Percentiles rank a stretch among this genome's conserved stretches.
These are phyloP conservation scores for Brevipalpus yothersi DNA, from an alignment of 1,140 invertebrate species.

Conservation along the genomic window DNA sequence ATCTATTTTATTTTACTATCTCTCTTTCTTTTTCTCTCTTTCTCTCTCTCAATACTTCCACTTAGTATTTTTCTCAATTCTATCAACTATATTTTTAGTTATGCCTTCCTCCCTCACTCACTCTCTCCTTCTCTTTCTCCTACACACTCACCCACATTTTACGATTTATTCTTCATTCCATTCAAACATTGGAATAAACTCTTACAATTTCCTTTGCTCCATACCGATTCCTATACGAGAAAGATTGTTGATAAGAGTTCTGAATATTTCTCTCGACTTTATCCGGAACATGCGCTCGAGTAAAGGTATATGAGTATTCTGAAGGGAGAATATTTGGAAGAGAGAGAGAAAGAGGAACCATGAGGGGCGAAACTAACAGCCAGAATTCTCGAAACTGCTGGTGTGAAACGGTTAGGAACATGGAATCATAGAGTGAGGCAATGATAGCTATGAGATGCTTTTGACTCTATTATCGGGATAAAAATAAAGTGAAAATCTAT, in stretches of 20 bases:
- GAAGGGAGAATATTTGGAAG: too few species aligned
- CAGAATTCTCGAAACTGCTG: neutral
- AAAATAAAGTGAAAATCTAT: too few species aligned
- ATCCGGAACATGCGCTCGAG: neutral
- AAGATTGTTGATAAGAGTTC: neutral
- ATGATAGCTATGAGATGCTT: too few species aligned
- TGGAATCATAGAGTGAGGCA: too few species aligned
- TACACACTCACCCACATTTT: neutral
- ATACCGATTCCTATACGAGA: neutral
- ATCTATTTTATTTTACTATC: neutral
- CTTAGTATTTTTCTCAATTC: neutral
- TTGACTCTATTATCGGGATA: too few species aligned
- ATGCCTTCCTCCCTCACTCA: neutral
- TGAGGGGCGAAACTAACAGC: neutral
- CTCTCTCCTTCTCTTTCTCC: neutral
- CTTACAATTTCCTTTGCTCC: neutral
- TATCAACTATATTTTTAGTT: neutral
- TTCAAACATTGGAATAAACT: neutral
- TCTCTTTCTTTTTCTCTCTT: neutral
- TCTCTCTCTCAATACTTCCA: neutral
- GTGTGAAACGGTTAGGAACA: neutral
- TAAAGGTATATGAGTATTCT: too few species aligned
- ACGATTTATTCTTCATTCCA: neutral
- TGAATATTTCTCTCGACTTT: neutral
- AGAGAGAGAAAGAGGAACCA: neutral